Evolutionary conservation across 2,888 invertebrate genomes (phyloP).

Genomic region (Synanthedon tipuliformis): DNA sequence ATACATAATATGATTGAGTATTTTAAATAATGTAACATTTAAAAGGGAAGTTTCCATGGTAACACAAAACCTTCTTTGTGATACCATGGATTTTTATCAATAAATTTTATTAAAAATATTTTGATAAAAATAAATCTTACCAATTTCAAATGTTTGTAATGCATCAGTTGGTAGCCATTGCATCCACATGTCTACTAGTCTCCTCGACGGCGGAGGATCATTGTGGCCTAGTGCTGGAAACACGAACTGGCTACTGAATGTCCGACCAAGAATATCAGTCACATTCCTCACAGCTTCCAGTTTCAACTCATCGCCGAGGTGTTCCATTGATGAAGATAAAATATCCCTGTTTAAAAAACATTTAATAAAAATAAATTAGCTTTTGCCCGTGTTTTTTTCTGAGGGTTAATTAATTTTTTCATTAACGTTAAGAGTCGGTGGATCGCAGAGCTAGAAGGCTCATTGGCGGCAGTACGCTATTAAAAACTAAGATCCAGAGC

Average conservation of each 20-base stretch:
- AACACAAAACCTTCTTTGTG: too few species aligned
- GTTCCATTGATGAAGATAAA: constrained; percentile 80
- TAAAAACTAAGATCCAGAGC: too few species aligned
- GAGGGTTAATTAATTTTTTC: too few species aligned
- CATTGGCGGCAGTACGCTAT: too few species aligned
- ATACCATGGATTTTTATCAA: too few species aligned
- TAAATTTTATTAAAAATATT: too few species aligned
- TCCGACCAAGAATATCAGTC: constrained; percentile 82
- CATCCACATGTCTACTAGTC: constrained; percentile 83
- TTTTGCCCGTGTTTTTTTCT: too few species aligned
- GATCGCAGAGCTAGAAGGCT: too few species aligned
- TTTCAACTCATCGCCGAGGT: constrained; percentile 75
- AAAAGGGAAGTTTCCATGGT: too few species aligned
- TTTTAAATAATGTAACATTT: not conserved
- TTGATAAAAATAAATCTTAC: constrained; percentile 48
- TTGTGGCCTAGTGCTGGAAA: constrained; percentile 93
- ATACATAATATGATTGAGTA: not conserved
- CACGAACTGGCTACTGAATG: constrained; percentile 89
- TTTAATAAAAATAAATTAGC: not conserved
- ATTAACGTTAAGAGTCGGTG: too few species aligned
- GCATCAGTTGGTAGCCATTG: constrained; percentile 88
- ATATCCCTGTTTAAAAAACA: constrained; percentile 76
- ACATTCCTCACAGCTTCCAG: constrained; percentile 83
- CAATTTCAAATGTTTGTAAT: constrained; percentile 83
- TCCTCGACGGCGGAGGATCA: constrained; percentile 76